Evolutionary conservation across 2,888 invertebrate genomes (phyloP), one percentile per base, ranked within the genome.

Genomic region (Bedellia somnulentella): DNA sequence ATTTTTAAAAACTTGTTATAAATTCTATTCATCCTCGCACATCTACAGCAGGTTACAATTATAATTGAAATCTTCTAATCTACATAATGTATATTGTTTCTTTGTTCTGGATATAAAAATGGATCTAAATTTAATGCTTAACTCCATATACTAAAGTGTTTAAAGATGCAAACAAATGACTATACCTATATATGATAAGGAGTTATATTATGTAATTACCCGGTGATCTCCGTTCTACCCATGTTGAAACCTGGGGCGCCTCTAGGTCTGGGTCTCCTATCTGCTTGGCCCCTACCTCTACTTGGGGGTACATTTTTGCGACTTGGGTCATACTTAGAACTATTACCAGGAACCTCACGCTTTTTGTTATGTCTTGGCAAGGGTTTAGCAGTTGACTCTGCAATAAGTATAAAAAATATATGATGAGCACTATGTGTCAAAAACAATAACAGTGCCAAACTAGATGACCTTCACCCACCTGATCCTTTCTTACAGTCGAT

Each of bases 221-320:
- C 66, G 86, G 85, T 45, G 80, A 78, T 78, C 84, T 81, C 80
- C 79, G 82, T 78, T 86, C 87, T 76, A 83, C 80, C 78, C 77
- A 77, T 35, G 60, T 50, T 37, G 47, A 49, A 52, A 45, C 67
- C 63, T 48, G 71, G 44, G 58, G 78, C 53, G 49, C 67, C 71
- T 56, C 85, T 83, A 57, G 86, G 71, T 49, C 83, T 80, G 68
- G 82, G 80, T 53, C 86, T 85, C 67, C 85, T 80, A 66, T 88
- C 88, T 67, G 85, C 80, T 66, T 80, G 75, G 50, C 78, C 78
- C 71, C 82, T 82, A 51, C 78, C 73, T 56, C 85, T 82, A 57
- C 85, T 85, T 45, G 82, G 66, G 47, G 78, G 70, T 37, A 83
- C 83, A 68, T 88, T 91, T 44, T 61, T 68, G 8, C 68, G 61